Evolutionary conservation across 2,797 vertebrate species (phyloP).

Genomic region (Simalia tracyae): DNA sequence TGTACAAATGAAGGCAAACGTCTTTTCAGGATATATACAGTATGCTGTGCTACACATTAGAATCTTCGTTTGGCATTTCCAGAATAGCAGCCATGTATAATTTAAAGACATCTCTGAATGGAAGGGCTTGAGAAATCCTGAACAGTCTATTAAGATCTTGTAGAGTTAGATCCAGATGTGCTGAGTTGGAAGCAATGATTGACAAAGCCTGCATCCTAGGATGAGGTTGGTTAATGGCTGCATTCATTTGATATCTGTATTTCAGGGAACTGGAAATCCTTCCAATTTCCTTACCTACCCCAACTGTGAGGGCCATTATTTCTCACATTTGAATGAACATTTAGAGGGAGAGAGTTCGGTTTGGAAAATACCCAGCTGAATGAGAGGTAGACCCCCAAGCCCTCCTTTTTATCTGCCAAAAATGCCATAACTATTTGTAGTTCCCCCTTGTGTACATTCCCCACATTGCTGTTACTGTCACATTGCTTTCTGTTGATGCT

Average conservation of each 20-base stretch:
- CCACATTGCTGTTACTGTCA: background rate
- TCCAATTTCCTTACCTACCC: background rate
- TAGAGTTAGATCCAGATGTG: conserved; percentile 1
- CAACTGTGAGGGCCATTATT: background rate
- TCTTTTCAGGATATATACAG: conserved; percentile 33
- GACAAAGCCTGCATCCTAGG: background rate
- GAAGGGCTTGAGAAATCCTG: background rate
- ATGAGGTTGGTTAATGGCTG: background rate
- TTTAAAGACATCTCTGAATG: conserved; percentile 11
- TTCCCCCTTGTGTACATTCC: background rate
- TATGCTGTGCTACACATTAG: background rate
- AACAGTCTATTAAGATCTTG: background rate
- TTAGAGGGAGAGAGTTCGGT: background rate
- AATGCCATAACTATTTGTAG: background rate
- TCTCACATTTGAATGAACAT: background rate
- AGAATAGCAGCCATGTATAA: conserved; percentile 28
- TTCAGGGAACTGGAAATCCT: background rate
- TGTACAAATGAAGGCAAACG: conserved; percentile 27
- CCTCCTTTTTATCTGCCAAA: background rate
- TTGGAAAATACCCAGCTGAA: background rate
- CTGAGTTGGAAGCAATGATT: background rate
- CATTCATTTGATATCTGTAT: background rate
- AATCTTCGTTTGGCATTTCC: conserved; percentile 26
- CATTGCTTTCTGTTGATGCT: background rate
- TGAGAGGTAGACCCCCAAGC: background rate